Conservation (phyloP, 23 tunicate species). For the Aplidium turbinatum region DNA sequence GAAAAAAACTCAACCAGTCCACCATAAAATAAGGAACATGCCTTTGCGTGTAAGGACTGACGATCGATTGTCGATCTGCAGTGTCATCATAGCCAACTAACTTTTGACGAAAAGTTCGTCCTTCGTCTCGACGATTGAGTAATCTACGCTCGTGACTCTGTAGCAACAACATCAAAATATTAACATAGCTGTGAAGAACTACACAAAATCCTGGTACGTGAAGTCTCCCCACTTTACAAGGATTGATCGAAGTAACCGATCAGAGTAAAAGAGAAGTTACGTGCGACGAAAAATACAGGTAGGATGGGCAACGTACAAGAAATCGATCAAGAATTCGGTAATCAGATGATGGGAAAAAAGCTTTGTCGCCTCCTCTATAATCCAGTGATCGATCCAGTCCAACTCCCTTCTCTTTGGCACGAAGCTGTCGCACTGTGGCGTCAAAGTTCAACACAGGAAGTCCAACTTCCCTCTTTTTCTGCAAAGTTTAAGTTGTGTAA, state of each 20-base stretch:
- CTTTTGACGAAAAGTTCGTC: slow-evolving; percentile 63
- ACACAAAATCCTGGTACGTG: too few species aligned
- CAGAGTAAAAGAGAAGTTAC: too few species aligned
- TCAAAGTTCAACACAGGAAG: slow-evolving; percentile 76
- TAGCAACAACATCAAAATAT: too few species aligned
- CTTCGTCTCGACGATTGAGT: too few species aligned
- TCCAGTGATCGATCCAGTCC: not conserved
- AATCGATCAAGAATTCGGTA: slow-evolving; percentile 67
- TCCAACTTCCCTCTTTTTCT: slow-evolving; percentile 75
- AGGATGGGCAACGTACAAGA: slow-evolving; percentile 31
- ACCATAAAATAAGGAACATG: not conserved
- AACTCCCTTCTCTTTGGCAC: slow-evolving; percentile 42
- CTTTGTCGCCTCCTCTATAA: not conserved
- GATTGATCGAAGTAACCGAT: too few species aligned
- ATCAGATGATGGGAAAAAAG: slow-evolving; percentile 1
- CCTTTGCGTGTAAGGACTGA: slow-evolving; percentile 89
- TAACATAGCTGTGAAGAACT: too few species aligned
- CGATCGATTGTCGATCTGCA: slow-evolving; percentile 11
- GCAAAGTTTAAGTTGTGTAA: not conserved
- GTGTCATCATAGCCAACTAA: slow-evolving; percentile 56
- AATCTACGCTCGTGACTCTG: too few species aligned
- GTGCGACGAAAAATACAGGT: too few species aligned
- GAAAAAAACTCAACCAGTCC: not conserved
- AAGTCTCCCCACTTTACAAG: too few species aligned
- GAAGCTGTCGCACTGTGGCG: slow-evolving; percentile 53